A percentile compares a stretch with the other conserved stretches of the same genome.
Conservation (phyloP, 2,888 invertebrate species). For the Polylopha cassiicola region DNA sequence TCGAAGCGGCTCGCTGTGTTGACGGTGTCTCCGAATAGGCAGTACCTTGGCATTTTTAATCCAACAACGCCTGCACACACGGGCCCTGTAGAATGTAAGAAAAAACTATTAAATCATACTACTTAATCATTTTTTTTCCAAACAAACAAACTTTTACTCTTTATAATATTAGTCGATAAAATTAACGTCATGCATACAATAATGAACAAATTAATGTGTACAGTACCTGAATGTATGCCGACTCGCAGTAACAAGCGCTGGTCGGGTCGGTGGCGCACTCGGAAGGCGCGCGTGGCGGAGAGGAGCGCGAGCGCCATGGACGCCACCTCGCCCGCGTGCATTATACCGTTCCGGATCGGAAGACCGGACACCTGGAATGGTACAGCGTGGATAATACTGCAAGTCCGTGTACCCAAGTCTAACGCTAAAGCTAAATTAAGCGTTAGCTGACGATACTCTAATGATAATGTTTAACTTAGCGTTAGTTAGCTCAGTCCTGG, state of each 20-base stretch:
- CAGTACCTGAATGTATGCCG: slow-evolving; percentile 89
- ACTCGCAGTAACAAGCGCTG: slow-evolving; percentile 91
- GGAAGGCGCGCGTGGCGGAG: slow-evolving; percentile 89
- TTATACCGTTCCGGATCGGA: slow-evolving; percentile 90
- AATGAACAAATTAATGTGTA: too few relatives aligned
- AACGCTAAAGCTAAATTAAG: too few relatives aligned
- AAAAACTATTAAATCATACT: neutral
- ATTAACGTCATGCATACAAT: too few relatives aligned
- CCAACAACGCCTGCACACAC: slow-evolving; percentile 96
- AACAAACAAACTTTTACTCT: neutral
- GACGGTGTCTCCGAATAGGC: slow-evolving; percentile 94
- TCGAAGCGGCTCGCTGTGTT: slow-evolving; percentile 94
- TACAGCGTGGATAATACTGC: too few relatives aligned
- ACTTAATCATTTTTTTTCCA: neutral
- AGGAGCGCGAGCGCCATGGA: slow-evolving; percentile 94
- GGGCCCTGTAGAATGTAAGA: slow-evolving; percentile 77
- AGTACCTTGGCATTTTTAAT: slow-evolving; percentile 94
- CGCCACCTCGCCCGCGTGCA: slow-evolving; percentile 95
- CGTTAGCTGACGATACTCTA: too few relatives aligned
- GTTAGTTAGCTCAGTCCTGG: too few relatives aligned
- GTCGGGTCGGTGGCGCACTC: slow-evolving; percentile 90
- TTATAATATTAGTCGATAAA: too few relatives aligned
- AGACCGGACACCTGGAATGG: slow-evolving; percentile 89
- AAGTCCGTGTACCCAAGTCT: too few relatives aligned
- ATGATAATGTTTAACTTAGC: too few relatives aligned